Conservation (phyloP, 2,113 vertebrate genomes). For the Tachysurus vachellii region DNA sequence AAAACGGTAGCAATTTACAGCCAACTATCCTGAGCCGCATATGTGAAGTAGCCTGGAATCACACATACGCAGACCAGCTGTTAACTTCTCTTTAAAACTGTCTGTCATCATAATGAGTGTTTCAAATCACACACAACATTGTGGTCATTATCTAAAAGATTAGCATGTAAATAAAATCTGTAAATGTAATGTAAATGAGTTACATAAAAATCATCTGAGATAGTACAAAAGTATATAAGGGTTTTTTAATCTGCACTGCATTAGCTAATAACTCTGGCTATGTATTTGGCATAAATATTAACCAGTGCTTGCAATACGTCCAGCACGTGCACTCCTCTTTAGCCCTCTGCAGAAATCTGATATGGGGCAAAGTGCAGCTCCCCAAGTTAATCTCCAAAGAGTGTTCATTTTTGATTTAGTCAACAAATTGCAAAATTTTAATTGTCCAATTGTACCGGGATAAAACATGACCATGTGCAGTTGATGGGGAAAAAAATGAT, state of each 20-base stretch:
- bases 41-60: not conserved
- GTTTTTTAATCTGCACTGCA: not conserved
- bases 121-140: not conserved
- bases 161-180: not conserved
- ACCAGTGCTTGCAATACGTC: not conserved
- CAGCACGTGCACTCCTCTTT: not conserved
- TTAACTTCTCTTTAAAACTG: not conserved
- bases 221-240: not conserved
- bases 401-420: not conserved
- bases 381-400: not conserved
- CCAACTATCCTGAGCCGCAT: not conserved
- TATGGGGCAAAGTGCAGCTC: slow-evolving; percentile 22
- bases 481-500: not conserved
- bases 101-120: not conserved
- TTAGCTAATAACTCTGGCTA: not conserved
- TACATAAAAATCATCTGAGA: not conserved
- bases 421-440: not conserved
- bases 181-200: too few species aligned
- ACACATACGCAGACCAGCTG: not conserved
- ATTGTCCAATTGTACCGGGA: not conserved
- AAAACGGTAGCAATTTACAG: not conserved
- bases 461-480: not conserved
- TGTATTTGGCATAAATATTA: not conserved
- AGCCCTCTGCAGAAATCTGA: slow-evolving; percentile 14
- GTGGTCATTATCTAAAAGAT: not conserved